Conservation (phyloP, 2,888 invertebrate genomes). For the Pogonocherus hispidulus region DNA sequence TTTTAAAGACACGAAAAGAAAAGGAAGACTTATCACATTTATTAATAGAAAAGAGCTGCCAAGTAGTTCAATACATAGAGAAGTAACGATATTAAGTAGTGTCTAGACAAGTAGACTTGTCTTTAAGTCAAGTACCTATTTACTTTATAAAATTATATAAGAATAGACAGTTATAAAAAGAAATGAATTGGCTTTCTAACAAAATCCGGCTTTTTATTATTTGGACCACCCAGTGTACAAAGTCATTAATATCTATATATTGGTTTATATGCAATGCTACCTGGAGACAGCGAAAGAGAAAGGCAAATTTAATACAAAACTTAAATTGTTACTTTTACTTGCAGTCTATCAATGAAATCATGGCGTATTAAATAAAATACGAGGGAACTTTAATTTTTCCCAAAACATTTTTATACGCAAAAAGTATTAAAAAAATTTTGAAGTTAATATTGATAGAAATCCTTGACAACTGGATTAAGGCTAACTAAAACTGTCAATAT, state of each 20-base stretch:
- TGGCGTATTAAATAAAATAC: background rate
- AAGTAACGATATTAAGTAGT: no score
- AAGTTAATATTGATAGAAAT: no score
- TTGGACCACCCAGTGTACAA: conserved; percentile 7
- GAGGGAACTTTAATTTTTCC: background rate
- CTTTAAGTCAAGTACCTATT: background rate
- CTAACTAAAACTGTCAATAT: no score
- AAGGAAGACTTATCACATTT: no score
- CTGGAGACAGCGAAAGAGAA: conserved; percentile 18
- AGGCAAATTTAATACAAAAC: conserved; percentile 5
- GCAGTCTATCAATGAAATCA: conserved; percentile 11
- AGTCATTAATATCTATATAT: background rate
- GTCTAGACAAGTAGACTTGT: background rate
- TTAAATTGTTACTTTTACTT: conserved; percentile 26
- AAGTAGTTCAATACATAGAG: no score
- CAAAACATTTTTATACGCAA: no score
- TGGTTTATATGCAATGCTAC: conserved; percentile 4
- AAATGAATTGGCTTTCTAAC: conserved; percentile 3
- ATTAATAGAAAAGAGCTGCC: no score
- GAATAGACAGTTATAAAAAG: background rate
- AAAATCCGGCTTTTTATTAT: background rate
- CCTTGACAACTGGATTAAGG: no score
- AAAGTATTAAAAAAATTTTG: no score
- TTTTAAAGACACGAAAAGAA: no score
- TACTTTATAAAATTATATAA: background rate